Evolutionary conservation across 2,113 vertebrate genomes (phyloP).

Genomic region (Paramisgurnus dabryanus): DNA sequence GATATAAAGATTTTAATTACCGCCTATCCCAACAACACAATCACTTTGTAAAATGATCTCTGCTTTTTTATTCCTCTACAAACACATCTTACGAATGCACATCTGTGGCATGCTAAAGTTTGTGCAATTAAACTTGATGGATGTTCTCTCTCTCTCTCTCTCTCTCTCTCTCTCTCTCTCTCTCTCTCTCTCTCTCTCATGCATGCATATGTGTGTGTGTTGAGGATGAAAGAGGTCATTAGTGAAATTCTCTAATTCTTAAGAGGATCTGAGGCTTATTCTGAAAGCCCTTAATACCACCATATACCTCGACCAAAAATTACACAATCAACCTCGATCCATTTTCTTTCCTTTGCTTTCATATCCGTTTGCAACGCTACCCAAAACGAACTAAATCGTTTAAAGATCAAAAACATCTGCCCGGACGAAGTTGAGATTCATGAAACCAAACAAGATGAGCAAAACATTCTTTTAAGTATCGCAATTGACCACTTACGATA

Average conservation of each 20-base stretch:
- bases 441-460: background rate
- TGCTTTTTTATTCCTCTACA: background rate
- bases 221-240: constrained; percentile 28
- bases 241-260: constrained; percentile 29
- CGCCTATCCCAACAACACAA: background rate
- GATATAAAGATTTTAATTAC: too few species aligned
- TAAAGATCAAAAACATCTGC: background rate
- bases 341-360: background rate
- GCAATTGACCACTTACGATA: background rate
- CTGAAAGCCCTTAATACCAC: background rate
- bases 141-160: background rate
- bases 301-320: constrained; percentile 6
- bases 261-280: constrained; percentile 30
- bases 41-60: background rate
- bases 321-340: constrained; percentile 4
- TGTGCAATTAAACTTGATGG: constrained; percentile 12
- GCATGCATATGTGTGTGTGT: background rate
- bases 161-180: background rate
- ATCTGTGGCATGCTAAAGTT: constrained; percentile 5
- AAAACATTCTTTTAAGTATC: background rate
- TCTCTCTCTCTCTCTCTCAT: background rate
- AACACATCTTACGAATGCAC: background rate
- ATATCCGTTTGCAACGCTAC: background rate
- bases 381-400: background rate
- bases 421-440: background rate